Evolutionary conservation across 35 echinoderm and acorn worm species (phyloP).

Genomic region (Diadema setosum): DNA sequence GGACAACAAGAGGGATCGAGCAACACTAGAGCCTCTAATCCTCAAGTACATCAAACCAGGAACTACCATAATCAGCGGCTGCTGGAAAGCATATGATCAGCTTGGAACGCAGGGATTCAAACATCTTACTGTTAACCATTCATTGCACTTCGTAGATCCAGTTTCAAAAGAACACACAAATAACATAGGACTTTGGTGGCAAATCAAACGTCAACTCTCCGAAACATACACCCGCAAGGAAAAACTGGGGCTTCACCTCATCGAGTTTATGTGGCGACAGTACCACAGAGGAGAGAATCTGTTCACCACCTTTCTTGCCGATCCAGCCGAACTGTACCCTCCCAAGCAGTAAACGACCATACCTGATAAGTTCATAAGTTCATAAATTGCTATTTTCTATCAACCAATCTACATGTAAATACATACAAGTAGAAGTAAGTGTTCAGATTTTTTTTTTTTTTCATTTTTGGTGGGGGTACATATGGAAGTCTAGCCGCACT

Average conservation of each 20-base stretch:
- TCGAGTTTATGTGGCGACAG: background rate
- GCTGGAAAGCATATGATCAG: slow-evolving; percentile 41
- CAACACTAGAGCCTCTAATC: slow-evolving; percentile 16
- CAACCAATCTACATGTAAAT: too few species aligned
- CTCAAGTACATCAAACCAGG: slow-evolving; percentile 17
- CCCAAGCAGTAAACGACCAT: too few species aligned
- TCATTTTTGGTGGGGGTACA: too few species aligned
- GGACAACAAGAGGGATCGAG: background rate
- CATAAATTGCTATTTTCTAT: too few species aligned
- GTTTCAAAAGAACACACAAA: background rate
- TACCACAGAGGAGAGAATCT: background rate
- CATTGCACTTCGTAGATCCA: background rate
- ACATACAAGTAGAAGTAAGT: too few species aligned
- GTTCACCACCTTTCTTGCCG: too few species aligned
- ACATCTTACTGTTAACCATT: slow-evolving; percentile 24
- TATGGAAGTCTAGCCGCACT: too few species aligned
- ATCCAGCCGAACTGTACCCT: too few species aligned
- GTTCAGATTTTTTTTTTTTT: too few species aligned
- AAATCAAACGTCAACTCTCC: background rate
- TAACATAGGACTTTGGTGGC: background rate
- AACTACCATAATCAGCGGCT: slow-evolving; percentile 36
- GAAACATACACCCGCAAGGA: background rate
- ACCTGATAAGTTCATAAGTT: too few species aligned
- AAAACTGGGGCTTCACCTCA: background rate
- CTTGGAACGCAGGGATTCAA: background rate